phyloP scores from a whole-genome alignment of 1,140 invertebrate genomes.

The Tyrophagus putrescentiae region DNA sequence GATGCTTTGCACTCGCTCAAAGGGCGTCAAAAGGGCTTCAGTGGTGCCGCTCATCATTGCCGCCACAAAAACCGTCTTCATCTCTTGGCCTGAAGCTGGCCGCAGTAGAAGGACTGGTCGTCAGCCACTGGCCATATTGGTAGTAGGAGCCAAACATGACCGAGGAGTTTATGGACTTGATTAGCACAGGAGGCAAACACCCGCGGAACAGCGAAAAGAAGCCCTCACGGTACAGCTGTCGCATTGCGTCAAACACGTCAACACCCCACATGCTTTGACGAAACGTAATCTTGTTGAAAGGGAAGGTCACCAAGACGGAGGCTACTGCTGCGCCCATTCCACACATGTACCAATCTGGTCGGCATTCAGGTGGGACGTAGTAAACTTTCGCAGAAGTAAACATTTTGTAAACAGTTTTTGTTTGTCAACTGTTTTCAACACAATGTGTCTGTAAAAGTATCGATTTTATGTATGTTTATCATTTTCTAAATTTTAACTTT shows the following conservation, averaged over 20 bases:
- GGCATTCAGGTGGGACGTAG: too few relatives aligned
- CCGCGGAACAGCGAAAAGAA: constrained; percentile 72
- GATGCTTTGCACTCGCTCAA: constrained; percentile 87
- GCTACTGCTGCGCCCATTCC: constrained; percentile 85
- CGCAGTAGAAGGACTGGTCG: constrained; percentile 29
- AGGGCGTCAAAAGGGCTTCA: constrained; percentile 79
- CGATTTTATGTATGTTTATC: too few relatives aligned
- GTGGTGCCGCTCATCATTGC: constrained; percentile 56
- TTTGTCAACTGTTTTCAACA: too few relatives aligned
- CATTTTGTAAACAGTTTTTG: too few relatives aligned
- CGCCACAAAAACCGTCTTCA: constrained; percentile 43
- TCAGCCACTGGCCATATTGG: constrained; percentile 51
- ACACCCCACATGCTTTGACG: constrained; percentile 60
- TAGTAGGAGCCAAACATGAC: constrained; percentile 94
- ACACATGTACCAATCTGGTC: constrained; percentile 78
- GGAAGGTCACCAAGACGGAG: constrained; percentile 83
- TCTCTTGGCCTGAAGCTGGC: background rate
- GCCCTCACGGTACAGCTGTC: constrained; percentile 61
- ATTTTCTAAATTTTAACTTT: too few relatives aligned
- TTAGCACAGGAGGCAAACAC: constrained; percentile 77
- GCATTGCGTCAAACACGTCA: constrained; percentile 31
- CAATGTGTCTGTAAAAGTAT: too few relatives aligned
- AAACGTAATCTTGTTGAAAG: constrained; percentile 93
- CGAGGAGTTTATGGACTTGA: constrained; percentile 69
- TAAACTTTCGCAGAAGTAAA: too few relatives aligned